Base-by-base conservation (phyloP, 2,113 vertebrate genomes). In the Terrapene triunguis region DNA sequence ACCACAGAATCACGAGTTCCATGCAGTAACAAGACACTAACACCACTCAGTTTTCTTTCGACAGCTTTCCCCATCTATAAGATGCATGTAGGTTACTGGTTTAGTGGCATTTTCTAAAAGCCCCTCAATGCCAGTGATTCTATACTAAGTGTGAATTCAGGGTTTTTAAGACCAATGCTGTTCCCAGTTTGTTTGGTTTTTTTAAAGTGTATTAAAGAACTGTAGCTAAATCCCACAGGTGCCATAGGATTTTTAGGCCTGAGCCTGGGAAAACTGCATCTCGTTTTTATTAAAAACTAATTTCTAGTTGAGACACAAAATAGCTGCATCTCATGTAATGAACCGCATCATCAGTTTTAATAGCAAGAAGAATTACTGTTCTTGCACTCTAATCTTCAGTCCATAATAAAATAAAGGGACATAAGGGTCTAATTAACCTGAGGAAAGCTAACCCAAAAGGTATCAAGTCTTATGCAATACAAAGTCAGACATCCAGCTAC, bases 401-500 rank as follows among this genome's bases (percentile, higher is more conserved):
- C 76, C 1, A 0, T 38, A 44, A 9, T 0, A 2, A 69, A 95
- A 47, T 0, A 0, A 4, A 9, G 62, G 48, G n/a, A 53, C 72
- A 84, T 80, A 72, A 51, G 57, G 35, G 79, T 32, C 35, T 79
- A 84, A 87, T 62, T 74, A 78, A 69, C 65, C 35, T 21, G 35
- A 10, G 35, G 8, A 55, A 91, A 59, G 72, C 88, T 88, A 72
- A 93, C 83, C 82, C 89, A 97, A 79, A 92, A 95, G 96, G 74
- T 74, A 96, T 79, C 44, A 21, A 62, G 74, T 95, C 95, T 96
- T 89, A 85, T 35, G 51, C 85, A 95, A 91, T 79, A 94, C 47
- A 10, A 88, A 95, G 95, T 69, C 89, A 91, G 93, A 89, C 47
- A 84, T 97, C 79, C 95, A 96, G 97, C 95, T 97, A 94, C 91